phyloP scores from a whole-genome alignment of 2,113 vertebrate species.

The Myotis davidii region DNA sequence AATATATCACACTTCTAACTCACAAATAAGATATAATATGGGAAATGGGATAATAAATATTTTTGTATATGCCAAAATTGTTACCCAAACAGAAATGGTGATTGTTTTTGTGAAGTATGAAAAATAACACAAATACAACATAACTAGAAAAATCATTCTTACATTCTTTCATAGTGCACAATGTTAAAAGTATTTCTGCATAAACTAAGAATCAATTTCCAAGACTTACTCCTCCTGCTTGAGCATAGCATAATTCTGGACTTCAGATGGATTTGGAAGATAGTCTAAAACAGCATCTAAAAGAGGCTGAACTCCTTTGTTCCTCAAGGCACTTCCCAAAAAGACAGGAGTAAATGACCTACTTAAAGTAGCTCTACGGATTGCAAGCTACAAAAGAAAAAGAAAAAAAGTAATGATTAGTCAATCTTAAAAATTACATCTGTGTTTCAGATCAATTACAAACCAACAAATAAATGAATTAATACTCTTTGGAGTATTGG shows the following conservation, averaged over 20 bases:
- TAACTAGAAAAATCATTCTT: neutral
- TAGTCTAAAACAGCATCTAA: conserved; percentile 94
- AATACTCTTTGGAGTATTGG: neutral
- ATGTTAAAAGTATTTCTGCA: neutral
- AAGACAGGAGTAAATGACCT: conserved; percentile 94
- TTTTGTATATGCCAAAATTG: neutral
- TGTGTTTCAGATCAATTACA: neutral
- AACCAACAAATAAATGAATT: neutral
- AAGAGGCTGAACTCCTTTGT: conserved; percentile 96
- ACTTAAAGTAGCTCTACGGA: conserved; percentile 92
- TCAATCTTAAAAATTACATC: neutral
- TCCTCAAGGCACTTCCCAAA: conserved; percentile 96
- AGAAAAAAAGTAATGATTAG: neutral
- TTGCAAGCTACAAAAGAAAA: conserved; percentile 88
- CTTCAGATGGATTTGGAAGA: conserved; percentile 94
- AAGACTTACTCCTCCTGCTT: conserved; percentile 90
- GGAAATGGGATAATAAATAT: neutral
- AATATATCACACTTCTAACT: conserved; percentile 26
- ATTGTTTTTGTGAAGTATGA: neutral
- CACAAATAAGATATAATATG: neutral
- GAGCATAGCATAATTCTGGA: conserved; percentile 93
- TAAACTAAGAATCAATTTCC: neutral
- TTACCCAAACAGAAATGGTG: neutral
- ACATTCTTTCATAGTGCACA: neutral
- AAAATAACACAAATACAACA: neutral